phyloP scores from a whole-genome alignment of 2,113 vertebrate species.

The Notiomystis cincta region DNA sequence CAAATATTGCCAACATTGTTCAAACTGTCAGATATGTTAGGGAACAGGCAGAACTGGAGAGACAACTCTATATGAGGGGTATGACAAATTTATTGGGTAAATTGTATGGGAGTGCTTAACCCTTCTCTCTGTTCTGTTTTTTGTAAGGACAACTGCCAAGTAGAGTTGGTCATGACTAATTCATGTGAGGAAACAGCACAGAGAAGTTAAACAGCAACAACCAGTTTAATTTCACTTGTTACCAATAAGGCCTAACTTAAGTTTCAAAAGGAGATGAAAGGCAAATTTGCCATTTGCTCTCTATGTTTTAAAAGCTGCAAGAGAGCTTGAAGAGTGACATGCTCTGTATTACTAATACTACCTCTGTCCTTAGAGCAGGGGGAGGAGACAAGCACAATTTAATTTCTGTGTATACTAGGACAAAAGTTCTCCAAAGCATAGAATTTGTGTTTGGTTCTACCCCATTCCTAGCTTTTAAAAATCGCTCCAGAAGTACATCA shows the following conservation, averaged over 20 bases:
- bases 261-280: slow-evolving; percentile 20
- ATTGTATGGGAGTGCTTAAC: slow-evolving; percentile 71
- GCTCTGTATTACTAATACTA: background rate
- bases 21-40: slow-evolving; percentile 56
- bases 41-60: slow-evolving; percentile 75
- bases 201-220: slow-evolving; percentile 36
- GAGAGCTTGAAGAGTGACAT: background rate
- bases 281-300: background rate
- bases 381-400: background rate
- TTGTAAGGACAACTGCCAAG: slow-evolving; percentile 29
- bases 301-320: background rate
- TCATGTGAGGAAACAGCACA: slow-evolving; percentile 46
- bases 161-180: slow-evolving; percentile 48
- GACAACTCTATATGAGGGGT: slow-evolving; percentile 75
- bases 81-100: slow-evolving; percentile 70
- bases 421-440: background rate
- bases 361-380: background rate
- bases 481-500: background rate
- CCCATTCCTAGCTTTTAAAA: background rate
- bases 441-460: background rate
- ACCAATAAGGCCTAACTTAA: background rate
- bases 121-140: slow-evolving; percentile 53
- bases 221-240: slow-evolving; percentile 56
- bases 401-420: background rate
- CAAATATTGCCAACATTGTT: slow-evolving; percentile 55